phyloP scores from a whole-genome alignment of 35 echinoderm and acorn worm species.

The Heliocidaris erythrogramma region DNA sequence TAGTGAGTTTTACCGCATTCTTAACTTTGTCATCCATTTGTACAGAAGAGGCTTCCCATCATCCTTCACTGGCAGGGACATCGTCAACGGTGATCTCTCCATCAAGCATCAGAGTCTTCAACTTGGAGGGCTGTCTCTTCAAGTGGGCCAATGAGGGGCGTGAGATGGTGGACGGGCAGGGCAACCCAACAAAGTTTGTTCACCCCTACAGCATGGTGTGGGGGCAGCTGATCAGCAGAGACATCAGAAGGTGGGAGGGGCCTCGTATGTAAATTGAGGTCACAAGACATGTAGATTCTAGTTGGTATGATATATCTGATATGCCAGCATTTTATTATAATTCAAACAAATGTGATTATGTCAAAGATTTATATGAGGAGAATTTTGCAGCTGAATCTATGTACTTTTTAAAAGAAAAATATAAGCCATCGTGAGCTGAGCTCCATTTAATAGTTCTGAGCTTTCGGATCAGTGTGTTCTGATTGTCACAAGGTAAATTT shows the following conservation, averaged over 20 bases:
- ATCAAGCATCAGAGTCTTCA: conserved; percentile 57
- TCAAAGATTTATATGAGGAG: too few species aligned
- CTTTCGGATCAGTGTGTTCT: too few species aligned
- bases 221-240: conserved; percentile 35
- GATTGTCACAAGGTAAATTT: too few species aligned
- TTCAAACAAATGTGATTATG: too few species aligned
- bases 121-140: conserved; percentile 84
- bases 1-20: too few species aligned
- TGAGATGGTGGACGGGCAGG: conserved; percentile 33
- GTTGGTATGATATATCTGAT: too few species aligned
- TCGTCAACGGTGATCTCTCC: background rate
- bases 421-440: too few species aligned
- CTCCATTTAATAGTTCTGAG: too few species aligned
- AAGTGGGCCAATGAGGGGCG: conserved; percentile 84
- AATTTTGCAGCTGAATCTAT: too few species aligned
- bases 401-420: too few species aligned
- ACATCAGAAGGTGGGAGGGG: conserved; percentile 25
- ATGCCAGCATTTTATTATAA: too few species aligned
- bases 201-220: conserved; percentile 35
- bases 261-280: conserved; percentile 8
- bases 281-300: background rate
- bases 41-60: background rate
- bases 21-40: too few species aligned
- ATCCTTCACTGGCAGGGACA: background rate
- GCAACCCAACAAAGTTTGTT: conserved; percentile 21